Evolutionary conservation across 2,888 invertebrate genomes (phyloP).

Genomic region (Endotricha flammealis): DNA sequence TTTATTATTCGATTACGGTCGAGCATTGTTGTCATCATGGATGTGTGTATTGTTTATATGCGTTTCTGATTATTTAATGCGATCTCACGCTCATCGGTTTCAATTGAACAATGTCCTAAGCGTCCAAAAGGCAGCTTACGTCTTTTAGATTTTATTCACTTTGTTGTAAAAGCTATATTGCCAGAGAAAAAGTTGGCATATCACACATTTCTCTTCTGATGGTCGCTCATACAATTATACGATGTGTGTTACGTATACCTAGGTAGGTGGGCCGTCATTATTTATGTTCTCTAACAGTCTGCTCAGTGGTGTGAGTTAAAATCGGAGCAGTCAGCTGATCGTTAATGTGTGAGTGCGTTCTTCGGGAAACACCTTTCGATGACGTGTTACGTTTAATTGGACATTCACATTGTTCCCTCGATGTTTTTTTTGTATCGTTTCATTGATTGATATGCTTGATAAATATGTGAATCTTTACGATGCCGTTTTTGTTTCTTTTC

Average conservation of each 20-base stretch:
- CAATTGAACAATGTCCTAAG: conserved; percentile 51
- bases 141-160: conserved; percentile 54
- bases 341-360: conserved; percentile 64
- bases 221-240: conserved; percentile 74
- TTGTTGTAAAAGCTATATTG: conserved; percentile 56
- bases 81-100: conserved; percentile 51
- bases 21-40: conserved; percentile 43
- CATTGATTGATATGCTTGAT: conserved; percentile 17
- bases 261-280: conserved; percentile 77
- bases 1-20: conserved; percentile 4
- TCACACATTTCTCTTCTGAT: conserved; percentile 63
- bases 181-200: conserved; percentile 59
- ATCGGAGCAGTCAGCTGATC: conserved; percentile 78
- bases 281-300: conserved; percentile 77
- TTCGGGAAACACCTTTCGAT: conserved; percentile 79
- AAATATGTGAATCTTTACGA: conserved; percentile 3
- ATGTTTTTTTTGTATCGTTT: conserved; percentile 47
- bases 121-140: conserved; percentile 37
- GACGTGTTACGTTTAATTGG: conserved; percentile 77
- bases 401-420: conserved; percentile 72
- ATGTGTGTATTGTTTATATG: conserved; percentile 51
- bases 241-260: conserved; percentile 72
- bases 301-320: conserved; percentile 73
- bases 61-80: conserved; percentile 68
- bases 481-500: background rate